Conservation (phyloP, 2,113 vertebrate genomes). For the Mesoclemmys tuberculata region DNA sequence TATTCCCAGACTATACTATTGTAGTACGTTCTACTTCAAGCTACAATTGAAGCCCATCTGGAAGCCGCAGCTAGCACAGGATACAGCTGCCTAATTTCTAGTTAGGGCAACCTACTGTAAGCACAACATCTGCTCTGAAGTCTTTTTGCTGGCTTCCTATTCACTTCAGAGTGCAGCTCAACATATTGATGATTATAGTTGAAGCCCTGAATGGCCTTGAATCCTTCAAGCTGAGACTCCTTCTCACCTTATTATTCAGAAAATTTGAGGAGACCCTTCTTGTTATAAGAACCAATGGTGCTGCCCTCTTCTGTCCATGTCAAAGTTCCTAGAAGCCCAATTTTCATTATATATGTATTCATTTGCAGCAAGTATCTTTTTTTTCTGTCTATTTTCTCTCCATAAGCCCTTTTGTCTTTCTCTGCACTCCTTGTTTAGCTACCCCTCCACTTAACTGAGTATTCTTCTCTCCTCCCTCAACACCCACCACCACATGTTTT, state of each 20-base stretch:
- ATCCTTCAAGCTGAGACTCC: neutral
- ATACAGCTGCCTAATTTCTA: neutral
- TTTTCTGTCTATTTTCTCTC: neutral
- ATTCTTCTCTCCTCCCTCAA: neutral
- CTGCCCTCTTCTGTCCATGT: neutral
- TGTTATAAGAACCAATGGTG: neutral
- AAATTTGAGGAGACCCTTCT: neutral
- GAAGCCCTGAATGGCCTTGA: neutral
- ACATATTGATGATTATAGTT: neutral
- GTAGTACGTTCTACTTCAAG: neutral
- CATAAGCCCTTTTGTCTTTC: neutral
- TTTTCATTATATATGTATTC: neutral
- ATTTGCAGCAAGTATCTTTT: neutral
- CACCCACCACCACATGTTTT: neutral
- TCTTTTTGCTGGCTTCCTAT: rapidly evolving
- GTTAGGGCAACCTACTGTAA: neutral
- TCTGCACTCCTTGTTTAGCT: neutral
- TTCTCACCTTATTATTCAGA: neutral
- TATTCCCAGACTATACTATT: neutral
- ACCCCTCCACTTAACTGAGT: neutral
- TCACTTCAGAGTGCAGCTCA: neutral
- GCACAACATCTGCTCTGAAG: neutral
- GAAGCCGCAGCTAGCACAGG: neutral
- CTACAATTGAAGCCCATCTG: neutral
- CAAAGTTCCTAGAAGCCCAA: neutral